Base-by-base conservation (phyloP, 2,888 invertebrate genomes). In the Trichogramma evanescens region DNA sequence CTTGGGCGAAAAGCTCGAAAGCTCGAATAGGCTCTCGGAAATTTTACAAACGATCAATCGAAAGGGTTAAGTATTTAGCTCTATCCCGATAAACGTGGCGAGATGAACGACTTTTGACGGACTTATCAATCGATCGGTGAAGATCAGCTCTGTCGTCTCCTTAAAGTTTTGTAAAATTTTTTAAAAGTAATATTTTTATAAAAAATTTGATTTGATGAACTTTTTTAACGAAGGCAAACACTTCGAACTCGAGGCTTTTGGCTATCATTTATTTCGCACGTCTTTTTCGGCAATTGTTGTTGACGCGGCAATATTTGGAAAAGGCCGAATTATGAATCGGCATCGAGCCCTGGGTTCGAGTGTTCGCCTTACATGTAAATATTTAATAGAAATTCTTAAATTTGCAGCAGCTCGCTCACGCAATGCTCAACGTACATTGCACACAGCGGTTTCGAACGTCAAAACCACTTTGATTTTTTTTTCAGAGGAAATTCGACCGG, bases 401-500 rank as follows among this genome's bases (percentile, higher is more conserved):
- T 64, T 65, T 65, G 49, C 64, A 65, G 49, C 64, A 65, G 64
- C 64, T 63, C 61, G 64, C 63, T 64, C 55, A 62, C 62, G 62
- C 64, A 63, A 65, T 59, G 49, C 54, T 57, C 10, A 45, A 45
- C n/a, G n/a, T 45, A 9, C n/a, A 53, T 62, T 65, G 63, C 61
- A 61, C 26, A 26, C 56, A 56, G 64, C 64, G 64, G 59, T 61
- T 61, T 62, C 63, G 64, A 65, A 65, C 64, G 64, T 65, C 64
- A 65, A 65, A 61, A 61, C 64, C 61, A 61, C 61, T 61, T 63
- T 64, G 51, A 61, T 65, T 60, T 60, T 63, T 54, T 63, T 65
- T 65, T 56, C 62, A 63, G 63, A 63, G 61, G 63, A 65, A 63
- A 63, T 61, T 63, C 64, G 64, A 65, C 64, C 62, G 58, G 64